Conservation (phyloP, 1,140 invertebrate genomes). For the Drosophila lowei region DNA sequence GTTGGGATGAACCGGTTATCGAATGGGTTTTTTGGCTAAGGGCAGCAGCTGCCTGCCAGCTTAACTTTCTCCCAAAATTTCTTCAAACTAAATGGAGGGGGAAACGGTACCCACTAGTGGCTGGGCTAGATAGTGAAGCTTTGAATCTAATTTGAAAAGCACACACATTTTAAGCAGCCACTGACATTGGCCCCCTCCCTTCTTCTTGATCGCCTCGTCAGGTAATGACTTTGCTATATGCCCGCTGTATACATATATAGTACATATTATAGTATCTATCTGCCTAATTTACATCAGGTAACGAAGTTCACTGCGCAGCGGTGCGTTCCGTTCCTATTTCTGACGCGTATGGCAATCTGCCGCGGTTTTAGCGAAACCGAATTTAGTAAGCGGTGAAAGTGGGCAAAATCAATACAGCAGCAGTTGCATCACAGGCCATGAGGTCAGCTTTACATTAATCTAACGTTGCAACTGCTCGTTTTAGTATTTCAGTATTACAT, state of each 20-base stretch:
- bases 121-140: neutral
- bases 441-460: neutral
- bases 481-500: neutral
- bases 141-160: slow-evolving; percentile 3
- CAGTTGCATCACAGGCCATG: slow-evolving; percentile 48
- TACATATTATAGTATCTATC: no score
- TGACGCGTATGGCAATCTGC: slow-evolving; percentile 22
- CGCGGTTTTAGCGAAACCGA: slow-evolving; percentile 40
- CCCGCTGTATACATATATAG: neutral
- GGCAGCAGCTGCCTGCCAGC: neutral
- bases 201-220: neutral
- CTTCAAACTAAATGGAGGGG: neutral
- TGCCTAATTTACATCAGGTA: slow-evolving; percentile 50
- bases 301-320: slow-evolving; percentile 41
- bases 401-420: slow-evolving; percentile 76
- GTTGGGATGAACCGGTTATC: slow-evolving; percentile 26
- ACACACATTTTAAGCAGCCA: slow-evolving; percentile 12
- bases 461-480: neutral
- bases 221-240: slow-evolving; percentile 50
- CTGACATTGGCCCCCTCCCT: slow-evolving; percentile 6
- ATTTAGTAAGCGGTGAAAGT: slow-evolving; percentile 63
- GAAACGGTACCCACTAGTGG: no score
- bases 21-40: slow-evolving; percentile 7
- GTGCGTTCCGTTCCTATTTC: slow-evolving; percentile 5
- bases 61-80: slow-evolving; percentile 12